Conservation (phyloP, 2,888 invertebrate genomes). For the Notocelia uddmanniana region DNA sequence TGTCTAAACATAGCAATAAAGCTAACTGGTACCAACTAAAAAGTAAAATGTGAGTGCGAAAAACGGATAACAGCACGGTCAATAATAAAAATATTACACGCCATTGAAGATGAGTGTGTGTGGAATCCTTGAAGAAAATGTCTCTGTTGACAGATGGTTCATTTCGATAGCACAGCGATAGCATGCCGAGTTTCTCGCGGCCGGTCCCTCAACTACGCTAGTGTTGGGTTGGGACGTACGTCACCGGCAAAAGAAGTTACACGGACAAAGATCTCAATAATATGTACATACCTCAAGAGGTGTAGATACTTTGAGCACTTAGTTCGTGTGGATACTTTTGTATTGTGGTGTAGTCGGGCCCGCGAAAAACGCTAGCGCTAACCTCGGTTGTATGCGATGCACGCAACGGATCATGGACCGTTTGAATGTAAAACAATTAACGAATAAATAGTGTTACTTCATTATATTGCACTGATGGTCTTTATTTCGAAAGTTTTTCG, state of each 20-base stretch:
- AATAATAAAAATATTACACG: not conserved
- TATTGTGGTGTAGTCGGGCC: not conserved
- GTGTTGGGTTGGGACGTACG: not conserved
- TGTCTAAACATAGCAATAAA: not conserved
- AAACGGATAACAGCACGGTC: not conserved
- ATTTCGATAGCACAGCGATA: slow-evolving; percentile 29
- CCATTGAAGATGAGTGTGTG: not conserved
- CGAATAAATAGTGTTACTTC: not conserved
- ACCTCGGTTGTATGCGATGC: slow-evolving; percentile 17
- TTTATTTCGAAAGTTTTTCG: not conserved
- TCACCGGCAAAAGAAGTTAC: not conserved
- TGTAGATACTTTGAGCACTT: slow-evolving; percentile 3
- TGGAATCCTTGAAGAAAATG: not conserved
- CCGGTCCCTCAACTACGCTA: slow-evolving; percentile 25
- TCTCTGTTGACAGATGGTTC: slow-evolving; percentile 8
- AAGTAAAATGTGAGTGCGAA: not conserved
- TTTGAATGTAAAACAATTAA: not conserved
- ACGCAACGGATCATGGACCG: slow-evolving; percentile 22
- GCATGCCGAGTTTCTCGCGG: slow-evolving; percentile 32
- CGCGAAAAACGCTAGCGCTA: slow-evolving; percentile 33
- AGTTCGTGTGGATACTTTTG: slow-evolving; percentile 2
- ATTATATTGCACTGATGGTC: slow-evolving; percentile 5
- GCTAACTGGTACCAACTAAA: too few species aligned
- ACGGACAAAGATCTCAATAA: slow-evolving; percentile 8
- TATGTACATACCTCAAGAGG: not conserved